Percentiles rank a stretch among this genome's conserved stretches.
Conservation (phyloP, 2,888 invertebrate species). For the Teinopalpus imperialis region DNA sequence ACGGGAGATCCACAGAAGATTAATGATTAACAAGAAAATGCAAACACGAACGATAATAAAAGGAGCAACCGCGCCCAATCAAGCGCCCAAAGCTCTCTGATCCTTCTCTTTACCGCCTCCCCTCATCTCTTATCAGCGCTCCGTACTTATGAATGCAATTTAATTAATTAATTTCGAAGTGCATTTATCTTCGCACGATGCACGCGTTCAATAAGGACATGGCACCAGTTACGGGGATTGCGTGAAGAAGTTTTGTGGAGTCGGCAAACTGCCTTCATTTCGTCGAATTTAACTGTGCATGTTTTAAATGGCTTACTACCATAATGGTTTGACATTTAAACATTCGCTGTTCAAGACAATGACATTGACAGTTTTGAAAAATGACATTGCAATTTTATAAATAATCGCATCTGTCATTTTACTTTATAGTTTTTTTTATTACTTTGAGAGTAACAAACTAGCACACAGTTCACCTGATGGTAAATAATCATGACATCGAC, state of each 20-base stretch:
- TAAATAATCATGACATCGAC: too few relatives aligned
- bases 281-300: slow-evolving; percentile 8
- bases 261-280: slow-evolving; percentile 32
- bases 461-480: too few relatives aligned
- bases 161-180: slow-evolving; percentile 75
- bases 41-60: slow-evolving; percentile 38
- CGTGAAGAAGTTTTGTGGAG: slow-evolving; percentile 51
- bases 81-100: slow-evolving; percentile 37
- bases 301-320: slow-evolving; percentile 3
- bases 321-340: background rate
- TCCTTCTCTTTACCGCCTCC: slow-evolving; percentile 41
- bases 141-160: slow-evolving; percentile 64
- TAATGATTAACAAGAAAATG: slow-evolving; percentile 36
- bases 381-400: too few relatives aligned
- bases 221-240: slow-evolving; percentile 40
- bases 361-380: too few relatives aligned
- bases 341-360: background rate
- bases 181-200: slow-evolving; percentile 74
- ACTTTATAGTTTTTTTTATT: too few relatives aligned
- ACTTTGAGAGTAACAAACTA: too few relatives aligned
- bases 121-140: slow-evolving; percentile 23
- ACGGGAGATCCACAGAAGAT: slow-evolving; percentile 31
- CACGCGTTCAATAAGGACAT: slow-evolving; percentile 64
- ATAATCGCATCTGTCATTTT: too few relatives aligned
- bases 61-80: slow-evolving; percentile 49